phyloP scores from a whole-genome alignment of 2,113 vertebrate species.

The Pimephales promelas region DNA sequence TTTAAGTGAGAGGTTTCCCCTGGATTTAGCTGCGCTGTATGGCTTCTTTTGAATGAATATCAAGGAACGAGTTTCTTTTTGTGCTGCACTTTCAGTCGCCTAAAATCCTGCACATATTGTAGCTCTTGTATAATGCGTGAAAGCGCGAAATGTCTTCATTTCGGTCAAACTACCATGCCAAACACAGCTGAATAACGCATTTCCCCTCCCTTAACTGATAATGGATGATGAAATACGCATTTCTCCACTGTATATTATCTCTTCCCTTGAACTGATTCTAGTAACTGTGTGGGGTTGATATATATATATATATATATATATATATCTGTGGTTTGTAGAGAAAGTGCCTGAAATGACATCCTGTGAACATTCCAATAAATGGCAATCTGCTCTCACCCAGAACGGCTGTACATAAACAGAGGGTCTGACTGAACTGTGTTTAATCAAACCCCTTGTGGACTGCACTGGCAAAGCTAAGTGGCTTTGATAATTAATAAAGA shows the following conservation, averaged over 20 bases:
- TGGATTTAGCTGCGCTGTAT: slow-evolving; percentile 39
- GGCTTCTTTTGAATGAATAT: slow-evolving; percentile 43
- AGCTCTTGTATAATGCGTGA: slow-evolving; percentile 24
- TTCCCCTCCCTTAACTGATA: slow-evolving; percentile 24
- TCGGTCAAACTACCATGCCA: slow-evolving; percentile 16
- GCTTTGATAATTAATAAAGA: slow-evolving; percentile 54
- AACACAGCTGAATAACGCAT: slow-evolving; percentile 16
- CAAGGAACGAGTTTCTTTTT: slow-evolving; percentile 23
- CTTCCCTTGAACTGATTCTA: slow-evolving; percentile 34
- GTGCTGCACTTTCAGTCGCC: slow-evolving; percentile 29
- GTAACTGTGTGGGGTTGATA: slow-evolving; percentile 4
- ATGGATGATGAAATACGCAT: slow-evolving; percentile 42
- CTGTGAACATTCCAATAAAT: slow-evolving; percentile 57
- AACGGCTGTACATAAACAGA: slow-evolving; percentile 42
- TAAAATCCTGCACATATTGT: slow-evolving; percentile 11
- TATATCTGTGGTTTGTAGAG: slow-evolving; percentile 5
- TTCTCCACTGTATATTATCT: slow-evolving; percentile 13
- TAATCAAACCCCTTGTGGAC: slow-evolving; percentile 43
- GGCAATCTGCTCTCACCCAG: slow-evolving; percentile 42
- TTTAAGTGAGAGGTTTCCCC: slow-evolving; percentile 3
- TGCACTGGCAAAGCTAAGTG: slow-evolving; percentile 29
- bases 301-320: background rate
- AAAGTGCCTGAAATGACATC: slow-evolving; percentile 43
- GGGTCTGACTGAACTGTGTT: slow-evolving; percentile 37
- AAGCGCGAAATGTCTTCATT: slow-evolving; percentile 24